These are phyloP conservation scores for Aphelinus atriplicis DNA, from an alignment of 1,140 invertebrate genomes.

Conservation along the genomic window DNA sequence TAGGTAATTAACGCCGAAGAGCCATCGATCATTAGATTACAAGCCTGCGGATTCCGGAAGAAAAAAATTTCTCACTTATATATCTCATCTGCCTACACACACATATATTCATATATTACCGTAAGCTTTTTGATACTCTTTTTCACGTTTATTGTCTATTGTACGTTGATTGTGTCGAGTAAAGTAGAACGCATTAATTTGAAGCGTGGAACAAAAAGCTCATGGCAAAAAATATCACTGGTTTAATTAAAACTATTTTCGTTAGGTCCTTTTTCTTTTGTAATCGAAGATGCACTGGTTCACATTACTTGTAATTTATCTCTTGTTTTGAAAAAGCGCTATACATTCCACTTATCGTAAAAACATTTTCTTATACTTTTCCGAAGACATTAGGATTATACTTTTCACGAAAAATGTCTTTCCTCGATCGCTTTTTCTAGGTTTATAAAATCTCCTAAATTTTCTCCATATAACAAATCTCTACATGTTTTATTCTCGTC, in stretches of 20 bases:
- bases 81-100: conserved; percentile 11
- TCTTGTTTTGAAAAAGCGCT: conserved; percentile 11
- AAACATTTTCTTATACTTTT: conserved; percentile 4
- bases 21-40: conserved; percentile 13
- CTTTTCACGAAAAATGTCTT: conserved; percentile 24
- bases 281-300: conserved; percentile 29
- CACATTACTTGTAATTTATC: neutral
- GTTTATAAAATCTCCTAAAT: conserved; percentile 35
- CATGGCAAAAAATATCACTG: conserved; percentile 33
- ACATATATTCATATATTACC: conserved; percentile 24
- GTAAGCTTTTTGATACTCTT: conserved; percentile 61
- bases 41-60: conserved; percentile 30
- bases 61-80: conserved; percentile 27
- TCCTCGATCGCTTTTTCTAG: conserved; percentile 31
- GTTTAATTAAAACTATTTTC: conserved; percentile 9
- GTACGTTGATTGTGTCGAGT: conserved; percentile 47
- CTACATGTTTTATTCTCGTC: conserved; percentile 27
- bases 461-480: conserved; percentile 37
- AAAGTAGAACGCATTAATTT: conserved; percentile 29
- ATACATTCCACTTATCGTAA: conserved; percentile 13
- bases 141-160: conserved; percentile 60
- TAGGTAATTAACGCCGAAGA: conserved; percentile 26
- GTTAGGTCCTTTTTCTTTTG: conserved; percentile 22
- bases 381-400: conserved; percentile 27
- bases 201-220: conserved; percentile 33